Evolutionary conservation across 2,888 invertebrate genomes (phyloP).

Genomic region (Drosophila diplacantha): DNA sequence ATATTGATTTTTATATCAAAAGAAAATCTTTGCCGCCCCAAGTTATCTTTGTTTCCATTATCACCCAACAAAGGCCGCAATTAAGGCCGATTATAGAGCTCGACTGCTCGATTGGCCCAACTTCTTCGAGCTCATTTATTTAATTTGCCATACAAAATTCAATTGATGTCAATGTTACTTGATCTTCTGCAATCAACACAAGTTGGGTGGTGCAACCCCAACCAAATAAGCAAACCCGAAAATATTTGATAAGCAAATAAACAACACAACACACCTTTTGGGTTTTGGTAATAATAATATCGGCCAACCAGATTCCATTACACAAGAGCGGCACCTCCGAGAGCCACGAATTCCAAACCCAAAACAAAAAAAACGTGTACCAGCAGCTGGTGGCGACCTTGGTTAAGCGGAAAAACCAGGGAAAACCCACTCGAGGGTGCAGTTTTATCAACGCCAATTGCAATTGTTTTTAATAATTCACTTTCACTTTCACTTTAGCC

Average conservation of each 20-base stretch:
- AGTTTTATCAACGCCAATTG: slow-evolving; percentile 56
- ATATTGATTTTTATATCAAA: not conserved
- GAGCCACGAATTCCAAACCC: not conserved
- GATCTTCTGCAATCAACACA: slow-evolving; percentile 7
- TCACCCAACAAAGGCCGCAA: not conserved
- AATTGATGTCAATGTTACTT: slow-evolving; percentile 10
- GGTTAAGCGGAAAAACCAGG: not conserved
- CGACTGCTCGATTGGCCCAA: not conserved
- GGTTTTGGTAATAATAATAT: slow-evolving; percentile 2
- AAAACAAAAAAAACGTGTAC: not conserved
- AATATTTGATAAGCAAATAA: slow-evolving; percentile 3
- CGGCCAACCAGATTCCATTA: not conserved
- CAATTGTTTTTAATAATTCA: slow-evolving; percentile 67
- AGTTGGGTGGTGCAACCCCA: not conserved
- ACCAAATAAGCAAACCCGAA: not conserved
- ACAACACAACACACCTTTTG: not conserved
- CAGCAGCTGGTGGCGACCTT: not conserved
- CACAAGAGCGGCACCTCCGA: slow-evolving; percentile 2
- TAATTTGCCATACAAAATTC: slow-evolving; percentile 8
- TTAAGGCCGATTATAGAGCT: not conserved
- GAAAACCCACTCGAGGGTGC: slow-evolving; percentile 2
- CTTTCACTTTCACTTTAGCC: slow-evolving; percentile 64
- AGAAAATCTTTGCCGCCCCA: not conserved
- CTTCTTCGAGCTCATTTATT: slow-evolving; percentile 3
- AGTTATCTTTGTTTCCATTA: not conserved